Evolutionary conservation across 2,797 vertebrate species (phyloP), one percentile per base, ranked within the genome.

Genomic region (Chromis chromis): DNA sequence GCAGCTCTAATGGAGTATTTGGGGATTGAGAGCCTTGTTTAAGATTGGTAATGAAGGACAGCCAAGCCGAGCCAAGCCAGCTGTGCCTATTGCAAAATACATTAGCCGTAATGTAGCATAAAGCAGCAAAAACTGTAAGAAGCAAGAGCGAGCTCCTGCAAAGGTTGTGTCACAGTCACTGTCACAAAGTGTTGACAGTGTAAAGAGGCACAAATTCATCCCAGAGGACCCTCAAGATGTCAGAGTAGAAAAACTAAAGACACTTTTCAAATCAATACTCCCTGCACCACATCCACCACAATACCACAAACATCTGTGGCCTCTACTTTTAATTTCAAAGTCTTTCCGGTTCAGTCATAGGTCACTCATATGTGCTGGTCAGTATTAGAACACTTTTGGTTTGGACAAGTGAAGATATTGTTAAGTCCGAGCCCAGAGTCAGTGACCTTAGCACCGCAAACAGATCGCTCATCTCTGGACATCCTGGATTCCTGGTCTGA

Each of bases 361-460:
- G 66, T 78, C 70, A 81, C 48, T 70, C 31, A 81, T 54, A 81
- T 82, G 77, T 73, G 70, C 78, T 74, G 79, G 75, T 79, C 70
- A 84, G 31, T 6, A 52, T 22, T 33, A 33, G 81, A 90, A 93
- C 86, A 88, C 78, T 90, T 91, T 61, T 89, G 92, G 88, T 92
- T 92, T 91, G 89, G 88, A 90, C 44, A 65, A 83, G 86, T 86
- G 75, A 84, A 65, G 48, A 76, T 33, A 33, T 33, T 78, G 64
- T 74, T 76, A 48, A 73, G 71, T 84, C 58, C 57, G 63, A 70
- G 56, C 55, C 31, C 31, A 71, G 83, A 76, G 36, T 73, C 66
- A 73, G 27, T 39, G 65, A 82, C 74, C 76, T 53, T 86, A 40
- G 56, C 70, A 53, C 87, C 70, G 36, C 86, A 81, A 86, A 79